Evolutionary conservation across 2,888 invertebrate genomes (phyloP).

Genomic region (Unio delphinus): DNA sequence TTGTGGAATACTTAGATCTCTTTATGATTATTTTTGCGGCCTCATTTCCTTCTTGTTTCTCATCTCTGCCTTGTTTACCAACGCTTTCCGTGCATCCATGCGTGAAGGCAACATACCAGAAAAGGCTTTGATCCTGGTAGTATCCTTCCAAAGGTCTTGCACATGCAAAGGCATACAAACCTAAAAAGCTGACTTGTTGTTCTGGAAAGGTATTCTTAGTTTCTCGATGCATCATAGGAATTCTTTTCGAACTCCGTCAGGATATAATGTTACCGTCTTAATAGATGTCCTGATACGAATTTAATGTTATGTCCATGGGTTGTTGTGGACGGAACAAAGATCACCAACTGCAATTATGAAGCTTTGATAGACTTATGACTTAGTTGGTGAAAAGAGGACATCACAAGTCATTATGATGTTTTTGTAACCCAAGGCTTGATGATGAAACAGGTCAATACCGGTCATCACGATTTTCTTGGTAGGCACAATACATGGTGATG

Average conservation of each 20-base stretch:
- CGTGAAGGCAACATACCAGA: conserved; percentile 1
- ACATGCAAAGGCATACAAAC: conserved; percentile 14
- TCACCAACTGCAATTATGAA: too few relatives aligned
- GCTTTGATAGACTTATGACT: too few relatives aligned
- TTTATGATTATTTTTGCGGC: too few relatives aligned
- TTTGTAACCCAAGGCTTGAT: too few relatives aligned
- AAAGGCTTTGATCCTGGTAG: conserved; percentile 8
- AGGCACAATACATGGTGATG: too few relatives aligned
- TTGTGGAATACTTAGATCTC: too few relatives aligned
- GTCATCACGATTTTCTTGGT: too few relatives aligned
- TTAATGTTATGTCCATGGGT: conserved; percentile 37
- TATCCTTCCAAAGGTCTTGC: conserved; percentile 7
- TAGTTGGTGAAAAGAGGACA: too few relatives aligned
- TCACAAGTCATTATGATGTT: too few relatives aligned
- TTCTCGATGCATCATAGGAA: conserved; percentile 49
- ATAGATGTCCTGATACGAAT: conserved; percentile 52
- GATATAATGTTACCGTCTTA: conserved; percentile 50
- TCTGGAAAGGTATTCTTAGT: conserved; percentile 10
- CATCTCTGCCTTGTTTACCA: neutral
- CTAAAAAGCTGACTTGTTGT: conserved; percentile 10
- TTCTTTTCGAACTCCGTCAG: conserved; percentile 29
- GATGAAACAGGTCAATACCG: too few relatives aligned
- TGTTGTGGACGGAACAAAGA: conserved; percentile 41
- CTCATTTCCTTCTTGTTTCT: neutral
- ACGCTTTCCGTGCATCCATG: neutral